Evolutionary conservation across 2,797 vertebrate genomes (phyloP).

Genomic region (Neopelma chrysocephalum): DNA sequence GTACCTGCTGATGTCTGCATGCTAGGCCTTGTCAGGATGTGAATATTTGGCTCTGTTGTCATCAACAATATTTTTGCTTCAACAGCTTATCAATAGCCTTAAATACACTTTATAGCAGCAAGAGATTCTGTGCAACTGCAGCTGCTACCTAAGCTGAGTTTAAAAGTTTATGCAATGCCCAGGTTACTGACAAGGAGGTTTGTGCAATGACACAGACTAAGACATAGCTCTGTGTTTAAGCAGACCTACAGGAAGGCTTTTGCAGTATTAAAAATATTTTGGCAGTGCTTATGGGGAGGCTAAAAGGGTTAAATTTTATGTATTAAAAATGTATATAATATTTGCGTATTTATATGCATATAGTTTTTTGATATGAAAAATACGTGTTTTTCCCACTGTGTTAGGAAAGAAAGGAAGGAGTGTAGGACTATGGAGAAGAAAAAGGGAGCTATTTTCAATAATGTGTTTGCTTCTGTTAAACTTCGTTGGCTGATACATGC

Average conservation of each 20-base stretch:
- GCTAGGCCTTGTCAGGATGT: not conserved
- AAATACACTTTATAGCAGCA: not conserved
- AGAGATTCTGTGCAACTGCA: not conserved
- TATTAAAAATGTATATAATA: not conserved
- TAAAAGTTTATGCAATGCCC: not conserved
- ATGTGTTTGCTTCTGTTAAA: not conserved
- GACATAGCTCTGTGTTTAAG: not conserved
- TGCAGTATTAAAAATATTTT: not conserved
- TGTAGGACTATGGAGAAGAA: not conserved
- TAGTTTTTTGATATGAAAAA: not conserved
- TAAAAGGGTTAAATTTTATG: not conserved
- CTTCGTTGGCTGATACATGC: not conserved
- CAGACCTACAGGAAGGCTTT: not conserved
- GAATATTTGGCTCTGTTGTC: not conserved
- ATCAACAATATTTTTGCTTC: not conserved
- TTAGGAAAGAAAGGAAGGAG: not conserved
- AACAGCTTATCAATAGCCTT: not conserved
- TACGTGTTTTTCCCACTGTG: fast-evolving
- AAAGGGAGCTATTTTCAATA: not conserved
- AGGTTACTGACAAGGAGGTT: not conserved
- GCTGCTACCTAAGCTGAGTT: not conserved
- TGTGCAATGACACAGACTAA: not conserved
- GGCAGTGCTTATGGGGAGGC: not conserved
- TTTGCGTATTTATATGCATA: not conserved
- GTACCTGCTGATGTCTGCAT: not conserved